Evolutionary conservation across 2,797 vertebrate genomes (phyloP), one percentile per base, ranked within the genome.

Genomic region (Basileuterus tristriatus): DNA sequence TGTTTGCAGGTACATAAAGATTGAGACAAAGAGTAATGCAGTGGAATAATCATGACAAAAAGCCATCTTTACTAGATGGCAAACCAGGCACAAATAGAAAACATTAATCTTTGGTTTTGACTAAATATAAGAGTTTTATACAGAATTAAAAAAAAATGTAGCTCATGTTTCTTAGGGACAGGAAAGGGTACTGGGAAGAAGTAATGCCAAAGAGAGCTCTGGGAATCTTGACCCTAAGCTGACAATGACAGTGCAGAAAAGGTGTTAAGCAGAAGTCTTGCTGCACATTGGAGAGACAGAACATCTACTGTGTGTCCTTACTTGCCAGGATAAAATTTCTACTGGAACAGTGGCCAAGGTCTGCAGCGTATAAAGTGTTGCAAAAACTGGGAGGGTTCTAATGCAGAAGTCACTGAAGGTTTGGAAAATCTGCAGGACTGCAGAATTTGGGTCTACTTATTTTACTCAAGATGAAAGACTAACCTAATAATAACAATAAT

Each of bases 381-480:
- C n/a, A 39, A 32, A 63, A 59, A 26, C 19, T 39, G 41, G 32
- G 60, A 91, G 8, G 9, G 12, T 24, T 89, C 15, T 59, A 34
- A 20, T 41, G 34, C 13, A 81, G 52, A 64, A 41, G 23, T 23
- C 58, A 43, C 1, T 37, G 56, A 59, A 64, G 11, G 5, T 60
- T n/a, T 79, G 14, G 29, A 56, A 68, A 64, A 60, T 6, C 14
- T 52, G 11, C 30, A 47, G 71, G 34, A 68, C 20, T 55, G 44
- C 81, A 64, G 5, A 9, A 19, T 29, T 62, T 59, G 36, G 5
- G 11, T 56, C 18, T 11, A 21, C 34, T 39, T 15, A 37, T 71
- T 75, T 71, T 36, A 70, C 44, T 32, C 0, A 0, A 71, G 9
- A 55, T 7, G 9, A 70, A 86, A 83, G 8, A 16, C 10, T 55